phyloP scores from a whole-genome alignment of 2,888 invertebrate species.

The Synergus umbraculus region DNA sequence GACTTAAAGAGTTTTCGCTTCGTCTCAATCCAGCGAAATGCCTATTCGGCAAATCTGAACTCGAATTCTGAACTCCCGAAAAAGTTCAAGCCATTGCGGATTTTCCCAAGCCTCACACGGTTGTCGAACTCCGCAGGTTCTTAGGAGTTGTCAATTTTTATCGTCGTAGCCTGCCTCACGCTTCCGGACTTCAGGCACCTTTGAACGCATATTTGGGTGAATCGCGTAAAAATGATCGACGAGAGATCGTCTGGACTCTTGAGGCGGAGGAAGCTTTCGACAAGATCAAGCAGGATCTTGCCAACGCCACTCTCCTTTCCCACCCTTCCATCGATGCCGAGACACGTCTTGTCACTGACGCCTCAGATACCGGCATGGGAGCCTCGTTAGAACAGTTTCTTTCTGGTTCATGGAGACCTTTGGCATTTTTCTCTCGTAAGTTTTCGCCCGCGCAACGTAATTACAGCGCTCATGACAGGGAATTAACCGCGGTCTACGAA shows the following conservation, averaged over 20 bases:
- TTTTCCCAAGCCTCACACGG: not conserved
- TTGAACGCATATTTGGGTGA: constrained; percentile 27
- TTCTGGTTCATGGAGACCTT: constrained; percentile 43
- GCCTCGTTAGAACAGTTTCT: constrained; percentile 45
- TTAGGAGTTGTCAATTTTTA: too few relatives aligned
- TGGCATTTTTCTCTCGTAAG: constrained; percentile 47
- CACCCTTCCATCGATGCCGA: constrained; percentile 44
- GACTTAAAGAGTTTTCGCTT: too few relatives aligned
- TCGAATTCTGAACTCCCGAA: too few relatives aligned
- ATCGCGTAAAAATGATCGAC: constrained; percentile 39
- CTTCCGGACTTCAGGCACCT: constrained; percentile 43
- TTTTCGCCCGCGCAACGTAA: constrained; percentile 46
- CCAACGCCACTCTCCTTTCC: constrained; percentile 43
- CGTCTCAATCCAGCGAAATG: too few relatives aligned
- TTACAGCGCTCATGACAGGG: constrained; percentile 59
- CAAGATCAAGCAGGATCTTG: constrained; percentile 45
- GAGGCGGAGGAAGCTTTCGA: constrained; percentile 47
- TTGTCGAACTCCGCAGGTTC: too few relatives aligned
- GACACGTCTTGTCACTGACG: too few relatives aligned
- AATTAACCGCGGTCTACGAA: constrained; percentile 40
- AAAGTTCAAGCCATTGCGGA: too few relatives aligned
- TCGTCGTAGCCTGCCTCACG: not conserved
- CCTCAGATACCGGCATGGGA: constrained; percentile 47
- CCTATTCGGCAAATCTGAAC: too few relatives aligned
- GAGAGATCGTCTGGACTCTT: constrained; percentile 47